Percentiles rank a stretch among this genome's conserved stretches.
phyloP scores from a whole-genome alignment of 2,113 vertebrate genomes.

The Cephalopholis sonnerati region DNA sequence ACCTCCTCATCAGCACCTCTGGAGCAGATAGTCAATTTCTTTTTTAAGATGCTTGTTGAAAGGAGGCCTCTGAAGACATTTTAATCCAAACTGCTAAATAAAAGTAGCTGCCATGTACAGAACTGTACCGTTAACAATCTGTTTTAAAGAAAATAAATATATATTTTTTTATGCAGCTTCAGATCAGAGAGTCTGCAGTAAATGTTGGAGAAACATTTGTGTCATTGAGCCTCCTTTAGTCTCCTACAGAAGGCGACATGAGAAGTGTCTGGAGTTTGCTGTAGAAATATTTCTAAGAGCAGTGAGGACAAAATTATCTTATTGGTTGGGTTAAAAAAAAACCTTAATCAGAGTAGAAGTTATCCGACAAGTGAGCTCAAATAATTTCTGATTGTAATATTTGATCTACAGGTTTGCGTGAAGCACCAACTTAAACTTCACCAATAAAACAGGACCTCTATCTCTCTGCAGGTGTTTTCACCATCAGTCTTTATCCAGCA shows the following conservation, averaged over 20 bases:
- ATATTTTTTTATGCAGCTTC: not conserved
- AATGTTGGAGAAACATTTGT: constrained; percentile 10
- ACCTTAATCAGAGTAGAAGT: not conserved
- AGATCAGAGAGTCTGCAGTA: not conserved
- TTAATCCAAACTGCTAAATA: not conserved
- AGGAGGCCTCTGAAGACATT: not conserved
- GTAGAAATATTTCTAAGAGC: constrained; percentile 1
- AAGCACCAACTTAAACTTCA: not conserved
- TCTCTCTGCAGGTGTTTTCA: not conserved
- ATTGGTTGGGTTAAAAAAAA: constrained; percentile 9
- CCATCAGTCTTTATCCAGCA: constrained; percentile 5
- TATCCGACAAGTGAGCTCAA: not conserved
- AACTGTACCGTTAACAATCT: not conserved
- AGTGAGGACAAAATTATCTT: not conserved
- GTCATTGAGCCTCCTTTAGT: not conserved
- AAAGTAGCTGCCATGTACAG: constrained; percentile 42
- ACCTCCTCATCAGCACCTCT: not conserved
- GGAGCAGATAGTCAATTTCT: not conserved
- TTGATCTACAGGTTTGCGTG: not conserved
- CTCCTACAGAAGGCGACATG: not conserved
- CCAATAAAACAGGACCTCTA: not conserved
- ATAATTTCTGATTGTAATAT: not conserved
- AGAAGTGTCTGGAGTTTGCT: not conserved
- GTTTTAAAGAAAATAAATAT: constrained; percentile 40
- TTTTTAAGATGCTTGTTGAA: not conserved